Base-by-base conservation (phyloP, 2,113 vertebrate genomes). In the Apodemus speciosus region DNA sequence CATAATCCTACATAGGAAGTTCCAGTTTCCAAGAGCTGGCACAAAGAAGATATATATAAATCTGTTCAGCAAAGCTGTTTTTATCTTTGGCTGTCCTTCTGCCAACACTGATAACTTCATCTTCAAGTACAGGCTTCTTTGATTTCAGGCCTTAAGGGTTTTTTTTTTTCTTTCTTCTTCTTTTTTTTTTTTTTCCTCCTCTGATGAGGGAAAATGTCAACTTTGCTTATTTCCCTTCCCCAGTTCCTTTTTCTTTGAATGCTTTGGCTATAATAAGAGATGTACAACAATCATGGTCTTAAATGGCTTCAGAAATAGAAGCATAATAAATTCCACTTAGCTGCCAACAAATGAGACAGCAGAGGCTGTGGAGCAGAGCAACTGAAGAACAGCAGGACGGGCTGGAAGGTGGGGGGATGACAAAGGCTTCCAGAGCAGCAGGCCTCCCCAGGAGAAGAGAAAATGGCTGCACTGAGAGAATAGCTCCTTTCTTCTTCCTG, bases 211-310 rank as follows among this genome's bases (percentile, higher is more conserved):
- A 97, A 97, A 91, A 93, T 32, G 30, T 95, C 96, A 97, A 91
- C 72, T 90, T 71, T 7, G 21, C 90, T 84, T 84, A 73, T 72
- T 85, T 97, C 87, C 93, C 90, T 94, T 91, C 77, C 32, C 85
- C 96, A 40, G n/a, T 92, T 90, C 88, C 62, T 92, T 89, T 94
- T 90, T 62, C 60, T 97, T 96, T 95, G 87, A 96, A 91, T 93
- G 75, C 91, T 85, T 77, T 95, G 89, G 97, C 91, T 97, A 38
- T 94, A 94, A 95, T 94, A 95, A 51, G 49, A 96, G 97, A 97
- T 95, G 94, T 88, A 91, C 76, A 97, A 95, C 95, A 97, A 97
- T 90, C 89, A 80, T 94, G 90, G 93, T 97, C 96, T 95, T 96
- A 90, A 95, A 96, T 75, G 96, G 91, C 85, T 97, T 97, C 94